Evolutionary conservation across 2,797 vertebrate species (phyloP), one percentile per base, ranked within the genome.

Genomic region (Lophius americanus): DNA sequence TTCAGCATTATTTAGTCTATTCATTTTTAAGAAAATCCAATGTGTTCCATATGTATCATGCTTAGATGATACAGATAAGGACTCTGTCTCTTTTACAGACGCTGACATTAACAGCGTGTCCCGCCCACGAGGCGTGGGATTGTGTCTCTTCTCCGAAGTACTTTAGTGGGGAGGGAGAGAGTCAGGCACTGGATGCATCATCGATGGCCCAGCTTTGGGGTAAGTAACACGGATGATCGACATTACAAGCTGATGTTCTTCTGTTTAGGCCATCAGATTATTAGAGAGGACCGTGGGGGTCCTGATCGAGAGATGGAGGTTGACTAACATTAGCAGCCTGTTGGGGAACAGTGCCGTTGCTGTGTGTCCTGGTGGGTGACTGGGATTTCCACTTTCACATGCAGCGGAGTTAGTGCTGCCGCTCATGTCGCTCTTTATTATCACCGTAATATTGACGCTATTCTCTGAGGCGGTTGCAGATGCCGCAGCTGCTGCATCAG

Each of bases 121-220:
- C 90, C 91, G 86, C 91, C 92, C 67, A 86, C 85, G 88, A 91
- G 91, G 92, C 90, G 90, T 90, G 91, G 91, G 88, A 41, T 70
- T 41, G 70, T 79, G 82, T 84, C 56, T 42, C 85, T 50, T 78
- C 76, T 23, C 81, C 49, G 72, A 82, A 90, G 64, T 85, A 47
- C 72, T 68, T 48, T 73, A 70, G 70, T 39, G 55, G 60, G 48
- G 64, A 54, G 60, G 48, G 64, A 54, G 62, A 50, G 37, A 10
- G 60, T 35, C 70, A 39, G 69, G 74, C 39, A 64, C 65, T 8
- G 69, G 65, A 74, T 78, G 73, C 86, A 85, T 86, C 81, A 78
- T 67, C 82, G 62, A 83, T 89, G 85, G 81, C 85, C 74, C 70
- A 62, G 62, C 48, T 48, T 58, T 69, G 36, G 72, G 75, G 77